Base-by-base conservation (phyloP, 2,113 vertebrate genomes). In the Notarius quadriscutis region DNA sequence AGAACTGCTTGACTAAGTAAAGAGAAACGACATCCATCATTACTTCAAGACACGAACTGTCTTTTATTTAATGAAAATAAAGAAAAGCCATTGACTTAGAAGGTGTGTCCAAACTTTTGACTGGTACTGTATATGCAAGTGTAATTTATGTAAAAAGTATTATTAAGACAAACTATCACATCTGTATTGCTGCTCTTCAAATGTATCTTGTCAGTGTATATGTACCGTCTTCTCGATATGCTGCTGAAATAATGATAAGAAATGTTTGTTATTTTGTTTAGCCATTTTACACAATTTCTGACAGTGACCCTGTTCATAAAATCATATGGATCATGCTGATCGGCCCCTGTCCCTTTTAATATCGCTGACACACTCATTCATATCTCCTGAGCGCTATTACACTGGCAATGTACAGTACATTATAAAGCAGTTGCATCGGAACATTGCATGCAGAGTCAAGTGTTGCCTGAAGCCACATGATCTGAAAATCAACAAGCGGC, bases 401-500 rank as follows among this genome's bases (percentile, higher is more conserved):
- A 84, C 41, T 55, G 65, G 57, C 69, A 83, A 77, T 83, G 81
- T 63, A 75, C 30, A 77, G 63, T 62, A 81, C 57, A 81, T 81
- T 81, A 41, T n/a, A 74, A 78, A 87, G 81, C 81, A 84, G 81
- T 87, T 84, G 71, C 81, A 57, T 77, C 25, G 63, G 60, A 87
- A 67, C 71, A 87, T 48, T 48, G 86, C 86, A 87, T 87, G 86
- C 81, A 84, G 86, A 69, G 51, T 62, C 34, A 87, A 65, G 18
- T 57, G 78, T 78, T 83, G 79, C 86, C 72, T 67, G 81, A 83
- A 87, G 86, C 71, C 67, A 87, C 53, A 78, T 58, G 79, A 65
- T 82, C 53, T 83, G 69, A 89, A 79, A 84, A 80, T 87, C 84
- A 86, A 86, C 84, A 87, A 87, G 81, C 86, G 30, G 86, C 81